phyloP scores from a whole-genome alignment of 2,888 invertebrate genomes.

The Cephus spinipes region DNA sequence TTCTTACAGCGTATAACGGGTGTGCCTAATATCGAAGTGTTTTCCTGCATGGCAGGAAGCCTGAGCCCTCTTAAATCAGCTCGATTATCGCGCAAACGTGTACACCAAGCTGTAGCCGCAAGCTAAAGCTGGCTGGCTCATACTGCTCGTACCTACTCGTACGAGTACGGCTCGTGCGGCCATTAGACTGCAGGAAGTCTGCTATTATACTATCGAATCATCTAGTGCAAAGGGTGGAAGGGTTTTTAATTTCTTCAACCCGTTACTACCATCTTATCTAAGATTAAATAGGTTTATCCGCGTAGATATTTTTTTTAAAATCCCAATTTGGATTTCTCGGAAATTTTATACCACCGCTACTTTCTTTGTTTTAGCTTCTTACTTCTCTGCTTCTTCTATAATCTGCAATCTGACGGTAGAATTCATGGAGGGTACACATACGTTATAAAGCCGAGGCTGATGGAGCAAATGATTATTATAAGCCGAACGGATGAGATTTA shows the following conservation, averaged over 20 bases:
- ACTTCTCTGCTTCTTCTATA: background rate
- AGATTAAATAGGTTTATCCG: background rate
- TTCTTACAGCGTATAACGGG: conserved; percentile 40
- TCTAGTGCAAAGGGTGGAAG: background rate
- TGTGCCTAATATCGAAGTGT: conserved; percentile 53
- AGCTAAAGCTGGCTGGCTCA: conserved; percentile 4
- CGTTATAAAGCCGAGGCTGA: background rate
- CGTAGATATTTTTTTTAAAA: background rate
- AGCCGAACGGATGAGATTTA: background rate
- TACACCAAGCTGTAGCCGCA: conserved; percentile 1
- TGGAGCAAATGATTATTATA: background rate
- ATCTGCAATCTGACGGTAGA: background rate
- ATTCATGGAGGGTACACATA: background rate
- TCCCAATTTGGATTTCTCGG: background rate
- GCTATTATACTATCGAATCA: conserved; percentile 54
- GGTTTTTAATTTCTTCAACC: background rate
- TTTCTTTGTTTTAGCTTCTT: background rate
- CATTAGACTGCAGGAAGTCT: conserved; percentile 54
- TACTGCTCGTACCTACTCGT: background rate
- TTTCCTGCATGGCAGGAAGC: conserved; percentile 59
- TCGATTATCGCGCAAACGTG: conserved; percentile 52
- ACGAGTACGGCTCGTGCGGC: conserved; percentile 24
- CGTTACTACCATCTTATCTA: background rate
- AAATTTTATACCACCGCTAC: background rate
- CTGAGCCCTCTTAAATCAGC: conserved; percentile 55